phyloP scores from a whole-genome alignment of 2,113 vertebrate species.

The Malurus elegans region DNA sequence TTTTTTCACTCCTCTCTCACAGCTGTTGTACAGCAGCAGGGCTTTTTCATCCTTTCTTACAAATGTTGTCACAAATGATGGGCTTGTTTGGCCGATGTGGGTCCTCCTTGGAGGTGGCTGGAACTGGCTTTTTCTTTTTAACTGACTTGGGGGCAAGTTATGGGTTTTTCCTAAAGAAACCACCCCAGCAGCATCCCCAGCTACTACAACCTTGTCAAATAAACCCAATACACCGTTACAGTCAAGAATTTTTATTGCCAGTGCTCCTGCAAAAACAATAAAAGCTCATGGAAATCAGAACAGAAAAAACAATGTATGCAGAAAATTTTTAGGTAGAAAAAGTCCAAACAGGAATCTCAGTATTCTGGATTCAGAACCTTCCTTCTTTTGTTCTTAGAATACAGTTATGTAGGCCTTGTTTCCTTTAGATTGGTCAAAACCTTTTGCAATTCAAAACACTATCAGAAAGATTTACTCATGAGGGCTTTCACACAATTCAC shows the following conservation, averaged over 20 bases:
- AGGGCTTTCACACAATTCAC: neutral
- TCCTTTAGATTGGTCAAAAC: neutral
- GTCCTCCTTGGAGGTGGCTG: neutral
- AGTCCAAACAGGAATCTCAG: neutral
- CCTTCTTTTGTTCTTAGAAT: neutral
- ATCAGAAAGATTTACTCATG: neutral
- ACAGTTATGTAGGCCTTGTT: neutral
- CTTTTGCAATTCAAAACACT: neutral
- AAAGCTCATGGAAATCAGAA: neutral
- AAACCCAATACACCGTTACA: neutral
- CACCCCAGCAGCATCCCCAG: fast-evolving
- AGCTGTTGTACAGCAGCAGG: neutral
- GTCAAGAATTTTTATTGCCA: neutral
- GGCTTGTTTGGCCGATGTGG: fast-evolving
- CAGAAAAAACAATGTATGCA: neutral
- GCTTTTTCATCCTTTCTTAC: neutral
- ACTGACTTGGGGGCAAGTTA: neutral
- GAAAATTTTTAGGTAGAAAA: neutral
- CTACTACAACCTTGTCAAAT: neutral
- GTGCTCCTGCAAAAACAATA: neutral
- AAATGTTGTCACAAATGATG: neutral
- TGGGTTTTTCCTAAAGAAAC: neutral
- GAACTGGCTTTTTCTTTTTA: neutral
- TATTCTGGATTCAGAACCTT: neutral
- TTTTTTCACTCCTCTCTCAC: neutral